Percentiles rank a stretch among this genome's conserved stretches.
These are phyloP conservation scores for Mormyrops boulengeri DNA, from an alignment of 2,797 vertebrate species.

Conservation along the genomic window DNA sequence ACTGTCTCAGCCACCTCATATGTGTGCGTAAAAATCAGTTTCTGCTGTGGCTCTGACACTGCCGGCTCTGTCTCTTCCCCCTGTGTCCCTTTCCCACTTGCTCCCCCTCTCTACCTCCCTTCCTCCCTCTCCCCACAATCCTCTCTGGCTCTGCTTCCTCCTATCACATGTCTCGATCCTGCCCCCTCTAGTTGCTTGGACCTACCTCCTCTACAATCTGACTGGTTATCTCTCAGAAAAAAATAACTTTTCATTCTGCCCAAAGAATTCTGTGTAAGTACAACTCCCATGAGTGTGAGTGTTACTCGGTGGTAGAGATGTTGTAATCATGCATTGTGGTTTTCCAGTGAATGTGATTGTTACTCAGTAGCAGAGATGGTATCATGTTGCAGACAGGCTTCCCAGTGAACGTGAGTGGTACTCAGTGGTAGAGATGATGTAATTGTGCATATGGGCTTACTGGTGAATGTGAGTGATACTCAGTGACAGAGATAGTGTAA, in stretches of 20 bases:
- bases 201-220: background rate
- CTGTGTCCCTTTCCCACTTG: background rate
- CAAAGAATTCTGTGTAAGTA: background rate
- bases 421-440: background rate
- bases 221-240: background rate
- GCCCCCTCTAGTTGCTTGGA: no score
- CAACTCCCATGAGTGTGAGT: background rate
- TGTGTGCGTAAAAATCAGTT: constrained; percentile 49
- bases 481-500: background rate
- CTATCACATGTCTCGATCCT: background rate
- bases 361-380: background rate
- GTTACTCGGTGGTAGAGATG: background rate
- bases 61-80: background rate
- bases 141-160: background rate
- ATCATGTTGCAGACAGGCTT: background rate
- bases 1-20: constrained; percentile 55
- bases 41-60: background rate
- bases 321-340: background rate
- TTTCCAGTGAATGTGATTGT: background rate
- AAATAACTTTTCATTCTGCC: background rate
- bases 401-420: background rate
- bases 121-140: background rate
- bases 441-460: background rate
- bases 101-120: background rate
- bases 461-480: background rate